A percentile compares a stretch with the other conserved stretches of the same genome.
Conservation (phyloP, 2,113 vertebrate genomes). For the Chunga burmeisteri region DNA sequence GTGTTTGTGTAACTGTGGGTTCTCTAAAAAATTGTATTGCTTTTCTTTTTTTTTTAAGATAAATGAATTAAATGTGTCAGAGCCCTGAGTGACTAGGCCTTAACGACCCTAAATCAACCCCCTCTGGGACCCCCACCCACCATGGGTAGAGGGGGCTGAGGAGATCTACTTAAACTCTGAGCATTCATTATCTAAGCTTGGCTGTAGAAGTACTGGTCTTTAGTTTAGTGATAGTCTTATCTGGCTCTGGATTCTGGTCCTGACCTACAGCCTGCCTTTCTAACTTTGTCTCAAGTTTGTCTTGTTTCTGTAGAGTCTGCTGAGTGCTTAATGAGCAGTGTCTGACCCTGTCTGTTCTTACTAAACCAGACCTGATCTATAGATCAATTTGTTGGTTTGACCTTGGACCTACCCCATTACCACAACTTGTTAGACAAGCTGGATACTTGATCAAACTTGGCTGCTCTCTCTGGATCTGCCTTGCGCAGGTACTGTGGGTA, state of each 20-base stretch:
- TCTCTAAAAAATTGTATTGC: background rate
- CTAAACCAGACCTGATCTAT: background rate
- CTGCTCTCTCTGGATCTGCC: background rate
- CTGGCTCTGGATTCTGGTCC: fast-evolving
- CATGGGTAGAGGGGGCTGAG: background rate
- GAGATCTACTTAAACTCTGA: background rate
- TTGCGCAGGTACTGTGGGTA: background rate
- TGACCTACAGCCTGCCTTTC: fast-evolving
- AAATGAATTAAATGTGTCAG: background rate
- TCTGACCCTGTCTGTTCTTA: background rate
- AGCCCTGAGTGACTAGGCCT: background rate
- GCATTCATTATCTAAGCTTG: fast-evolving
- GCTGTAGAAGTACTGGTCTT: fast-evolving
- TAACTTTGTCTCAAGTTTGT: fast-evolving
- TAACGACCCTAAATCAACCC: background rate
- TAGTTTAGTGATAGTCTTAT: too few species aligned
- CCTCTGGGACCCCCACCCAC: background rate
- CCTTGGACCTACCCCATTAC: fast-evolving
- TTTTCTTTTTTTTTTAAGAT: background rate
- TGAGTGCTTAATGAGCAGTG: background rate
- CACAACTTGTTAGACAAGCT: fast-evolving
- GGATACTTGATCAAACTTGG: background rate
- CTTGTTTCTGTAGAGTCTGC: fast-evolving
- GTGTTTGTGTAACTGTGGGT: background rate
- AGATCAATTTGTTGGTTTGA: background rate